Evolutionary conservation across 2,113 vertebrate species (phyloP).

Genomic region (Rissa tridactyla): DNA sequence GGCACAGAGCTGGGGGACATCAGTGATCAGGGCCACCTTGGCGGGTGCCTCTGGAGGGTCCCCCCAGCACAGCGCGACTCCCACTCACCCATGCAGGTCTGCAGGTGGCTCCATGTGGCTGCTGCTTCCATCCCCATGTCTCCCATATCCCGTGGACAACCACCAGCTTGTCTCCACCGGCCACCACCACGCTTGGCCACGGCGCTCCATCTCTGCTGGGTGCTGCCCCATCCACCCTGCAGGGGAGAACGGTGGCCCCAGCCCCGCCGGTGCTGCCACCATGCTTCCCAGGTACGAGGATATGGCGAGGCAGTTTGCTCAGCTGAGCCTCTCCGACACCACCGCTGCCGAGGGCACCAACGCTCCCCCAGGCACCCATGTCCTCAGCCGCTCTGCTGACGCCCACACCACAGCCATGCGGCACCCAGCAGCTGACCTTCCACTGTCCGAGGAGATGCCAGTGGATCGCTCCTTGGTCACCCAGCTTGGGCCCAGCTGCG

Average conservation of each 20-base stretch:
- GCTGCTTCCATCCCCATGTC: conserved; percentile 23
- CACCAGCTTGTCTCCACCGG: not conserved
- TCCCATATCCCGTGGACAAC: conserved; percentile 7
- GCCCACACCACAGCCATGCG: no score
- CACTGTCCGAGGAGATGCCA: not conserved
- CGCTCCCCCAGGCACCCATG: fast-evolving
- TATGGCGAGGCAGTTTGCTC: not conserved
- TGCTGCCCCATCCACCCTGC: not conserved
- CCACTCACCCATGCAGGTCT: not conserved
- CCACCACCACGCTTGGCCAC: not conserved
- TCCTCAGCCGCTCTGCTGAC: not conserved
- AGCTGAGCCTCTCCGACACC: not conserved
- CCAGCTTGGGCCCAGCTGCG: fast-evolving
- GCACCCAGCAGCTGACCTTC: not conserved
- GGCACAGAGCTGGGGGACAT: no score
- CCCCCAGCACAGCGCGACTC: not conserved
- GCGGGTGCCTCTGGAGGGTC: no score
- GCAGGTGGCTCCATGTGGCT: conserved; percentile 36
- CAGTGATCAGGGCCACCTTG: no score
- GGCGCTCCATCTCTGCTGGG: not conserved
- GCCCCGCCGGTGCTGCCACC: not conserved
- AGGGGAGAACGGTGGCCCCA: not conserved
- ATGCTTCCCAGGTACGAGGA: fast-evolving
- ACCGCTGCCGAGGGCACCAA: not conserved
- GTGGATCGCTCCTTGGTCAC: not conserved